phyloP scores from a whole-genome alignment of 1,140 invertebrate species.

The Philopotamus ludificatus region DNA sequence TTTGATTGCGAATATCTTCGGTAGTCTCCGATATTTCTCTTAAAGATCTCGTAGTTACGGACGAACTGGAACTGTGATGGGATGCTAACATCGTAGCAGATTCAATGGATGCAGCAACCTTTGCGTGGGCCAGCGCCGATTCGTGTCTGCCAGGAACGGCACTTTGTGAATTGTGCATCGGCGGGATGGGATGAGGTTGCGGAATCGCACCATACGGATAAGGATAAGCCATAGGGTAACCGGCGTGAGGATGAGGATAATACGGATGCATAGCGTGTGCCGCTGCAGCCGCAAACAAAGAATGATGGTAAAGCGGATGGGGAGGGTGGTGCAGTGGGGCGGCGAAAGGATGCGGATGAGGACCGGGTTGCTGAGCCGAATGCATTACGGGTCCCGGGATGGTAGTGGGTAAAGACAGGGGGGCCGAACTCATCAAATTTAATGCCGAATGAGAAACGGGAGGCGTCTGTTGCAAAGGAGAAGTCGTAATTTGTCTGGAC shows the following conservation, averaged over 20 bases:
- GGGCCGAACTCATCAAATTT: constrained; percentile 61
- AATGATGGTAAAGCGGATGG: constrained; percentile 66
- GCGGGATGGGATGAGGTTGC: constrained; percentile 70
- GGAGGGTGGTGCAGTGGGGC: constrained; percentile 60
- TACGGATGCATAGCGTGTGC: constrained; percentile 64
- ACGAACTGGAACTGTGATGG: constrained; percentile 65
- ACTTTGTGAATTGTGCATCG: constrained; percentile 59
- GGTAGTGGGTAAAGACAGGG: constrained; percentile 64
- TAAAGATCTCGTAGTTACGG: constrained; percentile 58
- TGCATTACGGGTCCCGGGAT: constrained; percentile 70
- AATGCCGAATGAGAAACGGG: constrained; percentile 59
- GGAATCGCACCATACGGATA: constrained; percentile 71
- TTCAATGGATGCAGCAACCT: constrained; percentile 59
- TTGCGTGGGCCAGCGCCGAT: constrained; percentile 44
- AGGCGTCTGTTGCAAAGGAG: constrained; percentile 52
- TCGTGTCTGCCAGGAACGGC: constrained; percentile 55
- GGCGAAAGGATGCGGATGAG: constrained; percentile 61
- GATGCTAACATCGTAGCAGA: constrained; percentile 68
- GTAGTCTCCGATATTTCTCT: constrained; percentile 59
- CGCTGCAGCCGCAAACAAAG: constrained; percentile 61
- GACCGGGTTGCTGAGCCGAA: constrained; percentile 65
- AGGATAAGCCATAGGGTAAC: constrained; percentile 64
- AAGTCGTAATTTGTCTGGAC: constrained; percentile 53
- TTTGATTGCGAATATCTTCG: constrained; percentile 52
- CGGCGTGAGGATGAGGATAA: constrained; percentile 69